Percentiles rank a stretch among this genome's conserved stretches.
These are phyloP conservation scores for Cyprinodon variegatus DNA, from an alignment of 2,113 vertebrate genomes.

Conservation along the genomic window DNA sequence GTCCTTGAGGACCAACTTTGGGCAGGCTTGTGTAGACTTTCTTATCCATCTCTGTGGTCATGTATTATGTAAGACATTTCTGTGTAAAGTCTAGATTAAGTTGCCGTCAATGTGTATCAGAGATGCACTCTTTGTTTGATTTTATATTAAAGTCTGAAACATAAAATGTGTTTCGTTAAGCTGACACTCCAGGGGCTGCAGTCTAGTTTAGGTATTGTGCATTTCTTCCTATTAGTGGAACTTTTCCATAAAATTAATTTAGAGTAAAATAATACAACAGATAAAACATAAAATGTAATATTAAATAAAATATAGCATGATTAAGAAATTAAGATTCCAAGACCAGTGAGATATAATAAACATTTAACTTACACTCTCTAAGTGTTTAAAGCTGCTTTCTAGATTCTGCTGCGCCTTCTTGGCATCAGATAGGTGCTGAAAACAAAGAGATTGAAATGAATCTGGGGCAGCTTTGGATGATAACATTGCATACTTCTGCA, in stretches of 20 bases:
- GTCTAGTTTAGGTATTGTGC: neutral
- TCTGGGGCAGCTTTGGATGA: neutral
- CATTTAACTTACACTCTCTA: slow-evolving; percentile 83
- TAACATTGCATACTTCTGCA: neutral
- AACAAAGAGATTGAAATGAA: slow-evolving; percentile 19
- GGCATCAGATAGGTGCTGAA: slow-evolving; percentile 83
- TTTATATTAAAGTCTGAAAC: neutral
- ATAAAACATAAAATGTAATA: neutral
- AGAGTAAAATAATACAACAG: neutral
- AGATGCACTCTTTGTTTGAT: too few relatives aligned
- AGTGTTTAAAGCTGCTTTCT: slow-evolving; percentile 83
- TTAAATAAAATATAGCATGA: neutral
- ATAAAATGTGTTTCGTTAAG: neutral
- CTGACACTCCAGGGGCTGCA: neutral
- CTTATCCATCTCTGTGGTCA: too few relatives aligned
- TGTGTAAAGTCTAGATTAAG: too few relatives aligned
- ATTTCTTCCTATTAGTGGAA: neutral
- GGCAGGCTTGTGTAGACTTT: too few relatives aligned
- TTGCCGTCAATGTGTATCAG: too few relatives aligned
- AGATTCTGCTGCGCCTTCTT: slow-evolving; percentile 87
- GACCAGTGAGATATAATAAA: neutral
- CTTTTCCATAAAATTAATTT: neutral
- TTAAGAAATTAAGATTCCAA: neutral
- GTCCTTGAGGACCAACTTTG: too few relatives aligned
- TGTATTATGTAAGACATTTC: too few relatives aligned